Evolutionary conservation across 2,113 vertebrate genomes (phyloP).

Genomic region (Mormyrus lacerda): DNA sequence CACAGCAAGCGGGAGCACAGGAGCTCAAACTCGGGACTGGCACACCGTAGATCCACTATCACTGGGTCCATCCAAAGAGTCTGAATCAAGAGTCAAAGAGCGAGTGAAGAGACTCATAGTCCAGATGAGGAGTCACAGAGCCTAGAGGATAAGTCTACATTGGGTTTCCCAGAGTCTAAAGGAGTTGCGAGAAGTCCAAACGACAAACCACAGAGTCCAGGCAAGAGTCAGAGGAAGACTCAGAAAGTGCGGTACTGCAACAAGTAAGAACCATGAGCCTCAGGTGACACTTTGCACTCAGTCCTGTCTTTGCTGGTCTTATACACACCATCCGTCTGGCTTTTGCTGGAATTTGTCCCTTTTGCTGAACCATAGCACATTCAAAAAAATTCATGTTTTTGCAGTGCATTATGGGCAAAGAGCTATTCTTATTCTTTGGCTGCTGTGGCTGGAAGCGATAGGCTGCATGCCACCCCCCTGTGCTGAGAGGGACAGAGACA

Average conservation of each 20-base stretch:
- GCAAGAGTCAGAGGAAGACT: not conserved
- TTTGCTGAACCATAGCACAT: not conserved
- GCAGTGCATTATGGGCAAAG: not conserved
- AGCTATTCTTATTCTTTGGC: not conserved
- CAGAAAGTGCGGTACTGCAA: not conserved
- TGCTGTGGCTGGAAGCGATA: not conserved
- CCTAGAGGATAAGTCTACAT: not conserved
- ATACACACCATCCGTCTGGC: not conserved
- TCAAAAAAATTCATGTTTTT: not conserved
- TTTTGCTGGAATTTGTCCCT: not conserved
- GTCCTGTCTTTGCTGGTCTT: not conserved
- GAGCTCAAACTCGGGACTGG: not conserved
- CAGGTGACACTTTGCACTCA: not conserved
- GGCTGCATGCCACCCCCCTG: not conserved
- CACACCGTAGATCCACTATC: not conserved
- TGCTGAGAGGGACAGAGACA: not conserved
- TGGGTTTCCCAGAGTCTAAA: not conserved
- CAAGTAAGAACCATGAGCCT: not conserved
- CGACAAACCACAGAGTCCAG: not conserved
- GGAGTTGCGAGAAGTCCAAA: slow-evolving; percentile 5
- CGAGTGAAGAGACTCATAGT: not conserved
- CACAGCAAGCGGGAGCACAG: not conserved
- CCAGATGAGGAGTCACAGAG: not conserved
- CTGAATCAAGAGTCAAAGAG: not conserved
- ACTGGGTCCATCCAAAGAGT: not conserved